These are phyloP conservation scores for Agelaius tricolor DNA, from an alignment of 2,113 vertebrate species.

Conservation along the genomic window DNA sequence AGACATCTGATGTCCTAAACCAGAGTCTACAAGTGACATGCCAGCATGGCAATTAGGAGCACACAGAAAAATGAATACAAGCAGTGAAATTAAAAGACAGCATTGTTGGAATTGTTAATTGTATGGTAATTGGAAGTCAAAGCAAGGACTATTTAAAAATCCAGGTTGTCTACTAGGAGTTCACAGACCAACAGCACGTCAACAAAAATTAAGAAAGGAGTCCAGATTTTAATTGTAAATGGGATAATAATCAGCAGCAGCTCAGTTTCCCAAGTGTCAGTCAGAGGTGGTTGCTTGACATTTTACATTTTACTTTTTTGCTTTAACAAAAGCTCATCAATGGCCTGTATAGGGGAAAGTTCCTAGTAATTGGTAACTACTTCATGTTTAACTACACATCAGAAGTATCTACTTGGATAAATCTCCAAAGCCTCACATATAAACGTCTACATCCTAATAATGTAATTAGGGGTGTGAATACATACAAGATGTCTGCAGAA, in stretches of 20 bases:
- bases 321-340: slow-evolving; percentile 20
- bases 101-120: slow-evolving; percentile 69
- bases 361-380: neutral
- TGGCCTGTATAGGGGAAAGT: slow-evolving; percentile 4
- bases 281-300: slow-evolving; percentile 58
- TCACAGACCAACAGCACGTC: slow-evolving; percentile 60
- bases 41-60: slow-evolving; percentile 18
- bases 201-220: slow-evolving; percentile 72
- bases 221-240: slow-evolving; percentile 76
- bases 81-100: slow-evolving; percentile 63
- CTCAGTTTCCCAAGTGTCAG: slow-evolving; percentile 59
- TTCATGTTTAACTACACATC: neutral
- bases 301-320: slow-evolving; percentile 66
- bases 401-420: neutral
- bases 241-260: slow-evolving; percentile 56
- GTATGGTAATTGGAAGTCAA: slow-evolving; percentile 73
- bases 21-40: neutral
- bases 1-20: neutral
- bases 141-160: slow-evolving; percentile 71
- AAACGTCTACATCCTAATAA: neutral
- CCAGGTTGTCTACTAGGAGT: slow-evolving; percentile 67
- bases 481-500: neutral
- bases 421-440: neutral
- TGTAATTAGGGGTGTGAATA: neutral
- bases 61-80: slow-evolving; percentile 44